Evolutionary conservation across 2,888 invertebrate species (phyloP).

Genomic region (Caenorhabditis sp.): DNA sequence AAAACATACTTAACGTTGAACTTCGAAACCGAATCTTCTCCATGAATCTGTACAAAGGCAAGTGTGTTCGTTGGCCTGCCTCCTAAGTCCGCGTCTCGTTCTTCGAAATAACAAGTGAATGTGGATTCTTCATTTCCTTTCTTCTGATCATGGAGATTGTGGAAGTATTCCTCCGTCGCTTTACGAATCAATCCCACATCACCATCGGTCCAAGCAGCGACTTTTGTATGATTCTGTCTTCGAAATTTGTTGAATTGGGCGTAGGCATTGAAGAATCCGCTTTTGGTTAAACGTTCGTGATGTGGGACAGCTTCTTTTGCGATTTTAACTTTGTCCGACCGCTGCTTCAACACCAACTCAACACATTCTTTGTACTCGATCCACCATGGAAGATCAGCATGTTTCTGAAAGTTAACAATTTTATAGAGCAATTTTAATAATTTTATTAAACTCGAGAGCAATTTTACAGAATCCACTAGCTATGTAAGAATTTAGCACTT

Average conservation of each 20-base stretch:
- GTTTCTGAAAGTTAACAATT: constrained; percentile 45
- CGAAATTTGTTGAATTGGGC: constrained; percentile 34
- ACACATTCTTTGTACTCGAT: constrained; percentile 36
- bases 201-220: constrained; percentile 43
- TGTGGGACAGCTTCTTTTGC: constrained; percentile 46
- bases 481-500: too few species aligned
- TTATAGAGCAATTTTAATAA: background rate
- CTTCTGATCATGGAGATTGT: constrained; percentile 33
- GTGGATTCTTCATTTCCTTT: constrained; percentile 40
- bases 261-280: constrained; percentile 42
- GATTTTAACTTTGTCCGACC: constrained; percentile 20
- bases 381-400: constrained; percentile 43
- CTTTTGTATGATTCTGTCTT: constrained; percentile 35
- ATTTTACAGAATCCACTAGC: background rate
- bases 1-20: constrained; percentile 52
- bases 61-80: constrained; percentile 24
- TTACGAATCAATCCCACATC: constrained; percentile 29
- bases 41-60: constrained; percentile 45
- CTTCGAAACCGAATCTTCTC: constrained; percentile 31
- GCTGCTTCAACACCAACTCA: constrained; percentile 21
- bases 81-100: constrained; percentile 22
- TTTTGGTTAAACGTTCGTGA: constrained; percentile 35
- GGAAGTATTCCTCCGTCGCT: constrained; percentile 43
- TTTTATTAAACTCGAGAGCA: too few species aligned
- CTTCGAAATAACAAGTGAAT: constrained; percentile 38